Evolutionary conservation across 1,140 invertebrate genomes (phyloP), one percentile per base, ranked within the genome.

Genomic region (Calliphora vicina): DNA sequence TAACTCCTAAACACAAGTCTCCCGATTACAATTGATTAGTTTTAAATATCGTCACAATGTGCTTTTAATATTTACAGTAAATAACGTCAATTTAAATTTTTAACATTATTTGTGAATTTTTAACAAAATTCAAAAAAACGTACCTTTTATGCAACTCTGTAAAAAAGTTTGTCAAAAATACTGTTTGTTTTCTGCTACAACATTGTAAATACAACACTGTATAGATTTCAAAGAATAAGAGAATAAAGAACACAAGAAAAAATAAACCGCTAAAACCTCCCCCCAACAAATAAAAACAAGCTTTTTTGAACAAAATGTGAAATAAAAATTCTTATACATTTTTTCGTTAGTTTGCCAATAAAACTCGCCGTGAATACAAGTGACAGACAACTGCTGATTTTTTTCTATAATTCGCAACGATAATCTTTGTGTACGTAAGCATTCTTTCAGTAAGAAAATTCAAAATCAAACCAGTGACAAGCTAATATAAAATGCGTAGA

Each of bases 381-480:
- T 67, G 61, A 23, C 35, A 35, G 10, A 5, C 5, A 35, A n/a
- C n/a, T 61, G 3, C 9, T 23, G 61, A 0, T 23, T 6, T 67
- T 67, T 1, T 17, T 23, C 25, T 10, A 50, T 12, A 50, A 67
- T 20, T 23, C 20, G 61, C 9, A 10, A 20, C 4, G 5, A 23
- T 67, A 23, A 8, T 67, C n/a, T 67, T 67, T 25, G 61, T 67
- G 61, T 67, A 67, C 61, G 61, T 67, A 67, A 67, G 61, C 61
- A 25, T 67, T 23, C 6, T 57, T 13, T 57, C n/a, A n/a, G 50
- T 23, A 67, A 67, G 2, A 67, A 67, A 23, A 67, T 20, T 67
- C 25, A 23, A 67, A n/a, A 15, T 57, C 15, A 67, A 67, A 1
- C 25, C 3, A 67, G 61, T 67, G 61, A 67, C 61, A 67, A 67